Base-by-base conservation (phyloP, 2,113 vertebrate species). In the Marcusenius ussheri region DNA sequence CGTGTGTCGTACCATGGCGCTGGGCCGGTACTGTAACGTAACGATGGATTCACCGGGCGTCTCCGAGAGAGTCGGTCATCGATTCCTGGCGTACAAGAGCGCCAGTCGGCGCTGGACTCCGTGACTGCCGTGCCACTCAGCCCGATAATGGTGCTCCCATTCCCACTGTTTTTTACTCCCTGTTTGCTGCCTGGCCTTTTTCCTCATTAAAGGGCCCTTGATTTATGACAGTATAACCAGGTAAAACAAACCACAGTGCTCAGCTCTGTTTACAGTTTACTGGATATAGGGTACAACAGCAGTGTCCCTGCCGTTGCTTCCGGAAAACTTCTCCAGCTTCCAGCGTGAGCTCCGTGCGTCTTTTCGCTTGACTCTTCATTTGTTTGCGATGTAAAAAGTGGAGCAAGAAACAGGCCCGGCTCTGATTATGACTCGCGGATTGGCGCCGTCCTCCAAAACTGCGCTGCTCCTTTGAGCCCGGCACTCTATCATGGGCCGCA, bases 341-440 rank as follows among this genome's bases (percentile, higher is more conserved):
- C 11, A 80, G 35, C 5, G 11, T 80, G 74, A 80, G 74, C 17
- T 35, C 35, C 2, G 35, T 7, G 35, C 42, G 74, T 39, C n/a
- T 70, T 11, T 31, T 39, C 0, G 1, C 13, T 35, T 21, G 15
- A 39, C 17, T 42, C 15, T 80, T 80, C 17, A n/a, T 19, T 39
- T 17, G 74, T 42, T 42, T 39, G 5, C 0, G 15, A 77, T 15
- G 5, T 77, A 39, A 77, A 77, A 15, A 39, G 70, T 15, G 15
- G 31, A 77, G 13, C 27, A 39, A 39, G 4, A 17, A 35, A 74
- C 62, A 70, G n/a, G n/a, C 62, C 62, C 9, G 50, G 35, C 86
- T 86, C n/a, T 90, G 90, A 90, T 88, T 90, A 58, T 70, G 45
- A 49, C 39, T n/a, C 45, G 66, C 86, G 74, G 80, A 83, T 70